Evolutionary conservation across 2,888 invertebrate species (phyloP).

Genomic region (Stegophylla sp.): DNA sequence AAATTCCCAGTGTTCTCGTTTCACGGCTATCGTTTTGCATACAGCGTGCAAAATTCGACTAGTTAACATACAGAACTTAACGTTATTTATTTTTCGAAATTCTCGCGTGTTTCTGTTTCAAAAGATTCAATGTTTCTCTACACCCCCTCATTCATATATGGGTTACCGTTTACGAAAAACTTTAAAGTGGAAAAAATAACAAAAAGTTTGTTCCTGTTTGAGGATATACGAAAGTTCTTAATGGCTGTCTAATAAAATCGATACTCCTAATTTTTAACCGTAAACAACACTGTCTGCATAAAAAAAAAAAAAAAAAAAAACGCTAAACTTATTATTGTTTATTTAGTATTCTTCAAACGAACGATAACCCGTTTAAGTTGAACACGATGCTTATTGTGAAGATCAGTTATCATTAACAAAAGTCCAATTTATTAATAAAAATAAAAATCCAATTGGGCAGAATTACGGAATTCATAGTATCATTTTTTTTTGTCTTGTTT

Average conservation of each 20-base stretch:
- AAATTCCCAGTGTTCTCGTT: not conserved
- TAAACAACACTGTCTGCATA: not conserved
- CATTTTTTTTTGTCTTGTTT: too few relatives aligned
- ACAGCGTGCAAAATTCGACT: not conserved
- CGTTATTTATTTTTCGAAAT: constrained; percentile 16
- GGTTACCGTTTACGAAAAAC: not conserved
- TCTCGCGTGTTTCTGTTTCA: not conserved
- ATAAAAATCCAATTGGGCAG: not conserved
- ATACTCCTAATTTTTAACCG: not conserved
- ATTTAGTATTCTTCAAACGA: not conserved
- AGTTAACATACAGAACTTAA: not conserved
- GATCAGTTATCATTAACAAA: not conserved
- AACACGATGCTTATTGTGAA: too few relatives aligned
- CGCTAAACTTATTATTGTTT: constrained; percentile 4
- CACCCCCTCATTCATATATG: not conserved
- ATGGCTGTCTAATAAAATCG: not conserved
- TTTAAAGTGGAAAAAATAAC: not conserved
- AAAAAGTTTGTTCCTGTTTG: constrained; percentile 4
- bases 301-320: too few relatives aligned
- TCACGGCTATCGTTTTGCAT: not conserved
- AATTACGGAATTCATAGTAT: not conserved
- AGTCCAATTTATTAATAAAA: constrained; percentile 13
- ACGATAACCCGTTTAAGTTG: too few relatives aligned
- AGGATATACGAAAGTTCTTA: not conserved
- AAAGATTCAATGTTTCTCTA: not conserved